These are phyloP conservation scores for Atta texana DNA, from an alignment of 1,140 invertebrate species.

Conservation along the genomic window DNA sequence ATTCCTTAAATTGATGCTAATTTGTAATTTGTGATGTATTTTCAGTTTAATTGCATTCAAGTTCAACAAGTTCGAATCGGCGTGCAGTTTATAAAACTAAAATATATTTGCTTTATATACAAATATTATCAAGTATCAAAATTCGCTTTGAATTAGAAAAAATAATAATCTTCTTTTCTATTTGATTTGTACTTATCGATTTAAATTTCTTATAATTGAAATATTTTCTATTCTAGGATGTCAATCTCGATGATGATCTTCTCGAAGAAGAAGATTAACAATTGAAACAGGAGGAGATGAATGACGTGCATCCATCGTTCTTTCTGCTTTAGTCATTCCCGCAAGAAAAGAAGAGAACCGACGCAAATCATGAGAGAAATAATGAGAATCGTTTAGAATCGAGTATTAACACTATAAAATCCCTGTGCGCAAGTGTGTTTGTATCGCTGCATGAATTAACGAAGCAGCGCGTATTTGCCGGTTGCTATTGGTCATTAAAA, in stretches of 20 bases:
- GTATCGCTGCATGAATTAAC: conserved; percentile 57
- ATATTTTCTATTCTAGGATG: conserved; percentile 86
- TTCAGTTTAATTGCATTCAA: too few species aligned
- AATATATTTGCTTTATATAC: too few species aligned
- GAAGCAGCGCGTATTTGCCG: conserved; percentile 42
- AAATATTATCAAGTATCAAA: too few species aligned
- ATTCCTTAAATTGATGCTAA: conserved; percentile 25
- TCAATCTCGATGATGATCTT: conserved; percentile 90
- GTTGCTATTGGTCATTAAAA: conserved; percentile 45
- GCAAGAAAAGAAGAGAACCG: conserved; percentile 11
- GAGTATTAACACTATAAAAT: conserved; percentile 67
- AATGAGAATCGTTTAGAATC: conserved; percentile 60
- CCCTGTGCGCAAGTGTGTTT: conserved; percentile 69
- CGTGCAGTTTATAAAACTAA: too few species aligned
- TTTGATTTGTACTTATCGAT: too few species aligned
- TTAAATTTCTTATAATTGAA: too few species aligned
- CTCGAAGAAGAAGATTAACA: conserved; percentile 86
- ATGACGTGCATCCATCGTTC: conserved; percentile 41
- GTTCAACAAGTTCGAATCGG: too few species aligned
- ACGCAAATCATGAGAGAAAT: too few species aligned
- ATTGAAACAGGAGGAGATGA: conserved; percentile 43
- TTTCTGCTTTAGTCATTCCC: conserved; percentile 75
- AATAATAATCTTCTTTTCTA: too few species aligned
- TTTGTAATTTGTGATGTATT: too few species aligned
- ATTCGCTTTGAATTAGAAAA: too few species aligned